phyloP scores from a whole-genome alignment of 2,113 vertebrate genomes.

The Amphiprion percula region DNA sequence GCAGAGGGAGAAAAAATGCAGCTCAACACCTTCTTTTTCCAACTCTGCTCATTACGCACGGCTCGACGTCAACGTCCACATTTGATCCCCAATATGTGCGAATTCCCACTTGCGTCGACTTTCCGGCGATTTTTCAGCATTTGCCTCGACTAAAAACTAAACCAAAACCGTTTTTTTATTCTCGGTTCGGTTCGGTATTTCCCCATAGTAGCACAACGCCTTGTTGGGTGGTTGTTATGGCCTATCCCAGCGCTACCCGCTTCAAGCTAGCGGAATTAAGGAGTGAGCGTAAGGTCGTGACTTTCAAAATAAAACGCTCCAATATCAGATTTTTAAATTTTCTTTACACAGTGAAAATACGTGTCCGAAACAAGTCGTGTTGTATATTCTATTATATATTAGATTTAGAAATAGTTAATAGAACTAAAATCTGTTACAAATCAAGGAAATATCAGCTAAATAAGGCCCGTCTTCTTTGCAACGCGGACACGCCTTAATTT shows the following conservation, averaged over 20 bases:
- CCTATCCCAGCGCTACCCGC: conserved; percentile 74
- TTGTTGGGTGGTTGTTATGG: conserved; percentile 81
- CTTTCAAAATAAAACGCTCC: conserved; percentile 55
- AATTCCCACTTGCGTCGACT: conserved; percentile 72
- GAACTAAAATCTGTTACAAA: no score
- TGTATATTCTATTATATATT: no score
- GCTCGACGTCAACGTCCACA: conserved; percentile 75
- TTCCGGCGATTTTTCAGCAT: conserved; percentile 46
- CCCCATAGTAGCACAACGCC: conserved; percentile 74
- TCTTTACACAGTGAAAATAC: no score
- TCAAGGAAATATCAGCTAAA: neutral
- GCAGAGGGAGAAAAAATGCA: conserved; percentile 75
- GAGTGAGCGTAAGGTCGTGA: fast-evolving
- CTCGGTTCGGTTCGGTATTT: conserved; percentile 74
- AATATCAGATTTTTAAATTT: fast-evolving
- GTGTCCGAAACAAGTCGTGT: no score
- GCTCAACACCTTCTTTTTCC: conserved; percentile 84
- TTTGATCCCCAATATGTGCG: conserved; percentile 27
- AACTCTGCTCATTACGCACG: conserved; percentile 81
- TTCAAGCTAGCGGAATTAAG: neutral
- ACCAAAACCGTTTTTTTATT: conserved; percentile 55
- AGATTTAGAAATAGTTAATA: no score
- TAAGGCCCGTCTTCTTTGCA: neutral
- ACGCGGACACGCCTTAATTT: neutral
- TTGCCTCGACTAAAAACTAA: conserved; percentile 55